Evolutionary conservation across 2,113 vertebrate species (phyloP).

Genomic region (Thalassoma bifasciatum): DNA sequence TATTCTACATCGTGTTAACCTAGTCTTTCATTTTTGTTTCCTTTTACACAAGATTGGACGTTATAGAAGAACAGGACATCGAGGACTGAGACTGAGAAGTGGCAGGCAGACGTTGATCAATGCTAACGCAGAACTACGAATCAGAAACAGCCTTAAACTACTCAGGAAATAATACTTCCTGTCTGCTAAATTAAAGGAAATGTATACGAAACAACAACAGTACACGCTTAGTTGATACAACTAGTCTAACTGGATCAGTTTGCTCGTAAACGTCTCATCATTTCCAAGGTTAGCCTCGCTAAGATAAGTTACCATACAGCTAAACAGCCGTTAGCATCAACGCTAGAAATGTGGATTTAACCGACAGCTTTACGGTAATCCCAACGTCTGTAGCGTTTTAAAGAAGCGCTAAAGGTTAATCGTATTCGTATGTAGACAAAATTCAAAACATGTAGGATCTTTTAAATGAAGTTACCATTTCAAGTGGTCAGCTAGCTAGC

Average conservation of each 20-base stretch:
- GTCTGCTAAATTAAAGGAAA: neutral
- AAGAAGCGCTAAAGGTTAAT: neutral
- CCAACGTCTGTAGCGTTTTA: neutral
- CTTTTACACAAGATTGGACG: too few relatives aligned
- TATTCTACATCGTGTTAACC: too few relatives aligned
- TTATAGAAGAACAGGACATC: neutral
- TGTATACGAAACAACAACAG: neutral
- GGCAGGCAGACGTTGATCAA: constrained; percentile 5
- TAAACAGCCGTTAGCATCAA: constrained; percentile 27
- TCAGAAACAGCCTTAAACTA: neutral
- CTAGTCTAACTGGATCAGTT: neutral
- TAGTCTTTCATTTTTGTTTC: neutral
- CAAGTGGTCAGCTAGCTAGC: constrained; percentile 74
- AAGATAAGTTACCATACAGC: constrained; percentile 18
- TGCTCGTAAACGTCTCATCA: constrained; percentile 16
- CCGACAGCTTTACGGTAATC: neutral
- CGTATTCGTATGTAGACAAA: rapidly evolving
- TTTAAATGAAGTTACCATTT: constrained; percentile 74
- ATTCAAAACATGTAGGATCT: neutral
- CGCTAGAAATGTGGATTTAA: constrained; percentile 33
- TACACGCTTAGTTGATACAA: too few relatives aligned
- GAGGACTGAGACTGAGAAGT: neutral
- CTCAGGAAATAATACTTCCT: neutral
- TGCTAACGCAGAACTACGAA: constrained; percentile 34
- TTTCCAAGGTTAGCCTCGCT: constrained; percentile 38